Base-by-base conservation (phyloP, 64 coral and sea anemone species). In the Anthopleura sola region DNA sequence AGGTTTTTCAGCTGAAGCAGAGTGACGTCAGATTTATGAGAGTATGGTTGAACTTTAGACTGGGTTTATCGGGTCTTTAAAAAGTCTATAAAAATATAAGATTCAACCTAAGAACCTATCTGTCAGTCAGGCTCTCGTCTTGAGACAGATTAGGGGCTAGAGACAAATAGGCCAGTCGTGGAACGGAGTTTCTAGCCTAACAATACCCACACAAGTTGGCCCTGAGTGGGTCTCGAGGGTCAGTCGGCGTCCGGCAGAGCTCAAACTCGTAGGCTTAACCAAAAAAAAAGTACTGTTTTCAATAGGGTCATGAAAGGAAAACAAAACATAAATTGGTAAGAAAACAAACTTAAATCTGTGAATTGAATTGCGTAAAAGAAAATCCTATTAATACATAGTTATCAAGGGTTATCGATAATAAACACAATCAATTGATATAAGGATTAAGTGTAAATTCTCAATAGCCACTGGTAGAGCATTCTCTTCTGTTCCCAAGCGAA, bases 51-150 rank as follows among this genome's bases (percentile, higher is more conserved):
- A 36, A 71, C 66, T 71, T 71, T 71, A 33, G 66, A 34, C 29
- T 14, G 14, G 29, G 29, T 71, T 71, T 71, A 71, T 71, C 66
- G 16, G 50, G 66, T 34, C 24, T 71, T 71, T 71, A 71, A 36
- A 33, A 20, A 28, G 66, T 13, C n/a, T 71, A 68, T 68, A 68
- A 68, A 68, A 71, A 71, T 71, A 71, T 32, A 71, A 71, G 66
- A 33, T 32, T 13, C 29, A 34, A 71, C 26, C 29, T 71, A 71
- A 71, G 66, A 71, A 31, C 66, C 12, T 34, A 34, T 71, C 29
- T 71, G n/a, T 71, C 66, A 32, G 12, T 71, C 28, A 71, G 66
- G 28, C 14, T 32, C 66, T 71, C 15, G 7, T 71, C 4, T 71
- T 0, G 13, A 71, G 66, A 34, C 58, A 62, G 58, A 62, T 62